These are phyloP conservation scores for Spilarctia lutea DNA, from an alignment of 2,888 invertebrate species.

Conservation along the genomic window DNA sequence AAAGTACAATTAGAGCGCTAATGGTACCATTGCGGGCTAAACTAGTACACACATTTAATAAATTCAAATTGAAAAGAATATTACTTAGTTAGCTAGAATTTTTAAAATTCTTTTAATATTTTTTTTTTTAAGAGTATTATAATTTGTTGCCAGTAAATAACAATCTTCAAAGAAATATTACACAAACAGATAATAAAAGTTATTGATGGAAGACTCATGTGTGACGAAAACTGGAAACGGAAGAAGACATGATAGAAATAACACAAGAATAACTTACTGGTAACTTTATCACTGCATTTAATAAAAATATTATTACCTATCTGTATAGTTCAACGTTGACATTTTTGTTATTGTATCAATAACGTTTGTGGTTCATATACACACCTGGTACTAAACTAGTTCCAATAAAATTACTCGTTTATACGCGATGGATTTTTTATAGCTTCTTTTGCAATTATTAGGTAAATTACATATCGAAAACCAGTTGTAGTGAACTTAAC, in stretches of 20 bases:
- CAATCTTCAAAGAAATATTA: neutral
- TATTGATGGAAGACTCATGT: neutral
- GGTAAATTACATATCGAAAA: constrained; percentile 12
- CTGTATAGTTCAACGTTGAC: neutral
- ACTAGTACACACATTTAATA: neutral
- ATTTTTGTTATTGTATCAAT: neutral
- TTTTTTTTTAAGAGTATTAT: neutral
- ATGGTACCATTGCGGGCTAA: neutral
- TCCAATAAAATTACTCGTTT: neutral
- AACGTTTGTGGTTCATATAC: neutral
- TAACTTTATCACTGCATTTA: neutral
- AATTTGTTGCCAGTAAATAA: neutral
- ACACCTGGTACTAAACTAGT: neutral
- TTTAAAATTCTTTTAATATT: neutral
- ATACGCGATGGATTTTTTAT: neutral
- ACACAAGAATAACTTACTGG: neutral
- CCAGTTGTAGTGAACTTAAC: constrained; percentile 15
- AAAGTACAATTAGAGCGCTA: neutral
- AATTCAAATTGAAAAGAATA: neutral
- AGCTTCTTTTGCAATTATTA: constrained; percentile 4
- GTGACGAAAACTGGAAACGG: neutral
- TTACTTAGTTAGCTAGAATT: neutral
- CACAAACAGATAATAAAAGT: neutral
- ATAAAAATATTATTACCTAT: neutral
- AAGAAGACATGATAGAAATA: neutral